phyloP scores from a whole-genome alignment of 64 coral and sea anemone species.

The Pachyseris speciosa region DNA sequence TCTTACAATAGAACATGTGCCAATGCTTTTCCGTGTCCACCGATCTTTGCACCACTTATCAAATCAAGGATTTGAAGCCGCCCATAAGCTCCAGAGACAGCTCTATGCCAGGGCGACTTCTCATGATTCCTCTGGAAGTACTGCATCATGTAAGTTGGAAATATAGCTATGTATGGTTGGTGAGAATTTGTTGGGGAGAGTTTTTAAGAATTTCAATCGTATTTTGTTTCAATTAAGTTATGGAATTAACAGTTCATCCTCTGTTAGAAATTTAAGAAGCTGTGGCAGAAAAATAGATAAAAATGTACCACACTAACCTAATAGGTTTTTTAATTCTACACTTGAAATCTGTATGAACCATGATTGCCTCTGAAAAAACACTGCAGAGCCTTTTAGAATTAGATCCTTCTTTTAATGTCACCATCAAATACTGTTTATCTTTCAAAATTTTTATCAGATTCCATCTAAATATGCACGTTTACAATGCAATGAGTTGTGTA shows the following conservation, averaged over 20 bases:
- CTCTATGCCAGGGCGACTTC: slow-evolving; percentile 32
- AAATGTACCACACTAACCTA: neutral
- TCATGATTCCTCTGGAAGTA: neutral
- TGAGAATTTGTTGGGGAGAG: neutral
- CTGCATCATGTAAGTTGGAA: slow-evolving; percentile 19
- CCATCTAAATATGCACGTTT: neutral
- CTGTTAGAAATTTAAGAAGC: neutral
- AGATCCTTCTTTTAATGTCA: neutral
- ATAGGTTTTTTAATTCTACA: neutral
- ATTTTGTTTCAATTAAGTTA: neutral
- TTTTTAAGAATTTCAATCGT: neutral
- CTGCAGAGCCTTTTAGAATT: neutral
- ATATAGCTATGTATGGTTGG: neutral
- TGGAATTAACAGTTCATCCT: neutral
- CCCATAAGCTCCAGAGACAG: slow-evolving; percentile 25
- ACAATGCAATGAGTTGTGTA: neutral
- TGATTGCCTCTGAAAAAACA: neutral
- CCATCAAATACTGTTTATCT: neutral
- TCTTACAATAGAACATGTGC: slow-evolving; percentile 30
- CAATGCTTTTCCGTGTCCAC: neutral
- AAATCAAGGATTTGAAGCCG: slow-evolving; percentile 21
- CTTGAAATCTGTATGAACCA: neutral
- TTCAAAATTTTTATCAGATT: neutral
- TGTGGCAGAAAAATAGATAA: neutral
- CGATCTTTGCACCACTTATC: slow-evolving; percentile 2